Base-by-base conservation (phyloP, 2,113 vertebrate genomes). In the Urocynchramus pylzowi region DNA sequence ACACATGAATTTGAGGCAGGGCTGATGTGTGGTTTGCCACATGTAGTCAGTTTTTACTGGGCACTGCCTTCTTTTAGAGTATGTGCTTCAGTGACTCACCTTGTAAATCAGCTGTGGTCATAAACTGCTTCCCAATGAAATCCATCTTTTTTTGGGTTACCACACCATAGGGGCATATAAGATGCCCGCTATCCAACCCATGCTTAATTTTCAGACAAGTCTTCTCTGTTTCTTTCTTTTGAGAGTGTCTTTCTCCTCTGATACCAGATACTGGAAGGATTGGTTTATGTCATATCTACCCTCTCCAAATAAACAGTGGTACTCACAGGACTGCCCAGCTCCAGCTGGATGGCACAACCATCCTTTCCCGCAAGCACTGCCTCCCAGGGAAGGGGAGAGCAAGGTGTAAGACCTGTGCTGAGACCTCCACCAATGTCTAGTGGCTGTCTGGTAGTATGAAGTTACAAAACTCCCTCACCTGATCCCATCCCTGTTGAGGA, bases 71-170 rank as follows among this genome's bases (percentile, higher is more conserved):
- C 90, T 93, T 95, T 94, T 89, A 90, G 88, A 89, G 80, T 90
- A 60, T 54, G 83, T 84, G 44, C 88, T 86, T 64, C 83, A 89
- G 57, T 94, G 93, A 94, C 95, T 96, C 96, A 96, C 92, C 95
- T 95, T 94, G 86, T 70, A 96, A 94, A 93, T 93, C 93, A 96
- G 60, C 71, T 92, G 88, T 56, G 88, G 85, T 84, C 61, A 56
- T 70, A 73, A 92, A 92, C 76, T 87, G 26, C 90, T 94, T 95
- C 93, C 68, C 0, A 0, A 90, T 54, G 33, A 88, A 91, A 93
- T 52, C 24, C 28, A 41, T 78, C 59, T 63, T 74, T 90, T 89
- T 94, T 63, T 30, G 73, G 71, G 47, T 56, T 87, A 61, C 68
- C 63, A 45, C 0, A 0, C 75, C 47, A n/a, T 18, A 75, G 67